A percentile compares a stretch with the other conserved stretches of the same genome.
These are phyloP conservation scores for Halictus ligatus DNA, from an alignment of 2,888 invertebrate genomes.

Conservation along the genomic window DNA sequence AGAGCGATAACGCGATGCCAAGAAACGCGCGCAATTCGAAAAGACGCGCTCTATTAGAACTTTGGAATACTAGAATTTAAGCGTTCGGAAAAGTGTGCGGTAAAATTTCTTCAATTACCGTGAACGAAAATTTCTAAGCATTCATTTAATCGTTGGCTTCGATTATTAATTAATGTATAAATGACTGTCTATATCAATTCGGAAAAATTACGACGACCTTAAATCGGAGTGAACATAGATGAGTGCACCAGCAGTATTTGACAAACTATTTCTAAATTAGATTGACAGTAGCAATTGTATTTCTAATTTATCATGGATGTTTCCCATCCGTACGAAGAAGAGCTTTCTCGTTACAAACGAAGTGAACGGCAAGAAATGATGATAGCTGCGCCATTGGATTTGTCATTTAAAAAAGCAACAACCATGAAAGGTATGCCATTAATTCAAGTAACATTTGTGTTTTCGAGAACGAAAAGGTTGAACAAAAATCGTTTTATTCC, in stretches of 20 bases:
- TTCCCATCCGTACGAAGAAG: constrained; percentile 18
- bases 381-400: constrained; percentile 82
- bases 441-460: neutral
- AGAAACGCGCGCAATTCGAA: neutral
- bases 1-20: constrained; percentile 6
- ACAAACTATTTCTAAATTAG: constrained; percentile 7
- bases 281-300: neutral
- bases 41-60: constrained; percentile 3
- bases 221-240: neutral
- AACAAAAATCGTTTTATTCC: constrained; percentile 41
- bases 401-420: constrained; percentile 82
- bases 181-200: constrained; percentile 39
- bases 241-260: neutral
- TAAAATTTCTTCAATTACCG: neutral
- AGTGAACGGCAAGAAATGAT: constrained; percentile 74
- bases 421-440: constrained; percentile 77
- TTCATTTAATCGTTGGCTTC: neutral
- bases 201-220: constrained; percentile 24
- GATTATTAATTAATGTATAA: constrained; percentile 28
- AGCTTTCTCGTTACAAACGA: constrained; percentile 69
- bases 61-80: neutral
- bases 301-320: constrained; percentile 36
- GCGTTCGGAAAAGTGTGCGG: constrained; percentile 32
- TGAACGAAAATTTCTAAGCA: neutral
- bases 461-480: neutral